phyloP scores from a whole-genome alignment of 2,113 vertebrate genomes.

The Daboia siamensis region DNA sequence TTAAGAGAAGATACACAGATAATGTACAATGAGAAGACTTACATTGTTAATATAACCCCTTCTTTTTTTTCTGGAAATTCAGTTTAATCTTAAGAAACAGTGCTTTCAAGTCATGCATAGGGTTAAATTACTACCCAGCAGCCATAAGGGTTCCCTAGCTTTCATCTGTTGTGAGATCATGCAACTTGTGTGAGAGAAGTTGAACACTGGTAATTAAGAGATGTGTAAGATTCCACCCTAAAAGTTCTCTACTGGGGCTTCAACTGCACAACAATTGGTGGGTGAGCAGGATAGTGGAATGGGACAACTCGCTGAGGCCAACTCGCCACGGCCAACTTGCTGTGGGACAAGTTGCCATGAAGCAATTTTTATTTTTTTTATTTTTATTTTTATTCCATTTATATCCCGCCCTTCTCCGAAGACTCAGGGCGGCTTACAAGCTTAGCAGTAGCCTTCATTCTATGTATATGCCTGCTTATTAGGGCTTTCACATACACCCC shows the following conservation, averaged over 20 bases:
- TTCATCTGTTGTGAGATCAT: background rate
- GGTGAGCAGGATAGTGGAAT: too few species aligned
- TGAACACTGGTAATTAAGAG: background rate
- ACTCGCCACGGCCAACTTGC: too few species aligned
- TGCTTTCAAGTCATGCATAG: background rate
- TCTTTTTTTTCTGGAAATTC: background rate
- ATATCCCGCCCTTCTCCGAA: too few species aligned
- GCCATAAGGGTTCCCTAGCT: background rate
- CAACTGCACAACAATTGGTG: background rate
- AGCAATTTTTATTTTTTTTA: too few species aligned
- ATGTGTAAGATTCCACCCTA: background rate
- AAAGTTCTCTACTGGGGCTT: background rate
- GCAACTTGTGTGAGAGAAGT: background rate
- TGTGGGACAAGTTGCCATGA: too few species aligned
- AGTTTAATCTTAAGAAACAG: background rate
- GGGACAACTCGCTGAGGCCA: too few species aligned
- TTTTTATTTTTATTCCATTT: too few species aligned
- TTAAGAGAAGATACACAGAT: slow-evolving; percentile 43
- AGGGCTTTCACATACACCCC: too few species aligned
- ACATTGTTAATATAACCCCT: background rate
- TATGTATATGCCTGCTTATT: too few species aligned
- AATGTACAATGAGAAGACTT: slow-evolving; percentile 44
- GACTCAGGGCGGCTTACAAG: too few species aligned
- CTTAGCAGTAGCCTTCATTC: too few species aligned
- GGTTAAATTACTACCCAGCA: background rate